Percentiles rank a stretch among this genome's conserved stretches.
Conservation (phyloP, 2,888 invertebrate species). For the Sceliomorpha sp. region DNA sequence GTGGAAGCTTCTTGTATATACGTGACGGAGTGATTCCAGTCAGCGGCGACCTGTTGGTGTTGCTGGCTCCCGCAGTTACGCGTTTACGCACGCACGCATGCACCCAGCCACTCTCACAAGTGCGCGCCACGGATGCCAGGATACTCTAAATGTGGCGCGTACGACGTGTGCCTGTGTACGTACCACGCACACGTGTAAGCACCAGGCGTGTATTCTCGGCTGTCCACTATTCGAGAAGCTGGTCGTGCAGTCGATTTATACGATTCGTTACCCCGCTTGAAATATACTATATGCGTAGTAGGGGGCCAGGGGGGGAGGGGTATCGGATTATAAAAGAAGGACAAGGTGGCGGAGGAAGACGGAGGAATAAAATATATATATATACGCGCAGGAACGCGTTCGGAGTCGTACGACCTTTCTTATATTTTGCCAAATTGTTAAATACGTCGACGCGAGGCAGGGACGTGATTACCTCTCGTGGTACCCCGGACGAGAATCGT, state of each 20-base stretch:
- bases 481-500: background rate
- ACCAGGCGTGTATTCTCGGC: slow-evolving; percentile 7
- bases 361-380: slow-evolving; percentile 18
- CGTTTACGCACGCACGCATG: slow-evolving; percentile 56
- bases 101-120: slow-evolving; percentile 39
- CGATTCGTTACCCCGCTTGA: slow-evolving; percentile 41
- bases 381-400: slow-evolving; percentile 13
- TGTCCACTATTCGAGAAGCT: slow-evolving; percentile 54
- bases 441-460: slow-evolving; percentile 11
- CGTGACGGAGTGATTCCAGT: slow-evolving; percentile 69
- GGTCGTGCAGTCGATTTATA: slow-evolving; percentile 47
- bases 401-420: slow-evolving; percentile 31
- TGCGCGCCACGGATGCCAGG: slow-evolving; percentile 34
- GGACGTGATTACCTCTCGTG: background rate
- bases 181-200: background rate
- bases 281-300: slow-evolving; percentile 10
- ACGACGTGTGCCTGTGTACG: background rate
- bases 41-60: slow-evolving; percentile 71
- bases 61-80: slow-evolving; percentile 73
- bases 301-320: slow-evolving; percentile 18
- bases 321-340: slow-evolving; percentile 38
- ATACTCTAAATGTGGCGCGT: slow-evolving; percentile 30
- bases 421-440: slow-evolving; percentile 41
- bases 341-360: slow-evolving; percentile 24
- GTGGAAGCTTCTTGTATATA: slow-evolving; percentile 55